phyloP scores from a whole-genome alignment of 2,888 invertebrate genomes.

The Pterobdella sp. region DNA sequence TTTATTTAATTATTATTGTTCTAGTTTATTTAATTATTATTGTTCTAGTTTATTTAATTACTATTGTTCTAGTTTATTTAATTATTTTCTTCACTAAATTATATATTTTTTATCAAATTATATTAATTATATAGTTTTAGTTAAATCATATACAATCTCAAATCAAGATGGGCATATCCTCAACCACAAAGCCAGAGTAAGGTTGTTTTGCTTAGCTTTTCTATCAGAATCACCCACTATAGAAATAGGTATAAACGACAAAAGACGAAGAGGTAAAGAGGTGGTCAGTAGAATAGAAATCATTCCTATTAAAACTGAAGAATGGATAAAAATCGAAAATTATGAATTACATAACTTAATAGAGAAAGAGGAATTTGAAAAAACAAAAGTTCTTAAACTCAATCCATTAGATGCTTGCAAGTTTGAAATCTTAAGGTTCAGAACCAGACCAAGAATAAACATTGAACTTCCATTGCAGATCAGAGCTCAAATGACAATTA shows the following conservation, averaged over 20 bases:
- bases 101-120: neutral
- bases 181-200: slow-evolving; percentile 79
- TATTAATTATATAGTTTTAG: neutral
- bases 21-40: too few species aligned
- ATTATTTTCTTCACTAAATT: neutral
- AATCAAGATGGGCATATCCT: slow-evolving; percentile 44
- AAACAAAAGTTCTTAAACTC: slow-evolving; percentile 51
- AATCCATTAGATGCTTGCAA: slow-evolving; percentile 93
- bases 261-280: slow-evolving; percentile 94
- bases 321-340: slow-evolving; percentile 93
- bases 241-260: slow-evolving; percentile 93
- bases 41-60: too few species aligned
- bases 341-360: slow-evolving; percentile 90
- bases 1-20: too few species aligned
- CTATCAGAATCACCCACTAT: slow-evolving; percentile 85
- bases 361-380: slow-evolving; percentile 78
- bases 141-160: too few species aligned
- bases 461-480: slow-evolving; percentile 91
- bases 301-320: slow-evolving; percentile 82
- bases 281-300: slow-evolving; percentile 98
- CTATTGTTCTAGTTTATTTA: too few species aligned
- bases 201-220: slow-evolving; percentile 91
- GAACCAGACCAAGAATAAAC: slow-evolving; percentile 61
- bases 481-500: slow-evolving; percentile 65
- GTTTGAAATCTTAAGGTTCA: slow-evolving; percentile 89